These are phyloP conservation scores for Hypomecis atomaria DNA, from an alignment of 2,888 invertebrate species.

Conservation along the genomic window DNA sequence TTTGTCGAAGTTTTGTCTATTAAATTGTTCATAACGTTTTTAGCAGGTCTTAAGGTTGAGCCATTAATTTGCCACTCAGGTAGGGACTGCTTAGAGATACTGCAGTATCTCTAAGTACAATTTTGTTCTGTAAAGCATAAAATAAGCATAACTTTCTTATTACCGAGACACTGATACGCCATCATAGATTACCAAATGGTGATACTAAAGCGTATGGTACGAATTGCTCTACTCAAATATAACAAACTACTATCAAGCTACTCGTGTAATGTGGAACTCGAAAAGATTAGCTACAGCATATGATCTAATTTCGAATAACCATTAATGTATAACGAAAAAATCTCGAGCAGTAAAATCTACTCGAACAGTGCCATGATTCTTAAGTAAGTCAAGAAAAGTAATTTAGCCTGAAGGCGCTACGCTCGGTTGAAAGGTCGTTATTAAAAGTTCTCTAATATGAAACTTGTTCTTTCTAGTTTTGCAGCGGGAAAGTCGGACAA, in stretches of 20 bases:
- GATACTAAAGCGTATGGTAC: too few species aligned
- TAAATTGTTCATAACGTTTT: constrained; percentile 21
- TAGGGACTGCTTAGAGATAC: neutral
- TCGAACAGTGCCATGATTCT: constrained; percentile 1
- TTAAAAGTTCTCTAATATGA: constrained; percentile 34
- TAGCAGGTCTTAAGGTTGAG: constrained; percentile 11
- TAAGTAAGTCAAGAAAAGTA: constrained; percentile 10
- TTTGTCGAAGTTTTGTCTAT: neutral
- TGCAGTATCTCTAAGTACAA: neutral
- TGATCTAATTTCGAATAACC: too few species aligned
- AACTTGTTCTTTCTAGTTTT: constrained; percentile 86
- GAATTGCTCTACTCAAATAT: too few species aligned
- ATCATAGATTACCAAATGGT: neutral
- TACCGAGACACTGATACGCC: neutral
- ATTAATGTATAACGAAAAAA: too few species aligned
- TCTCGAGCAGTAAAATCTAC: neutral
- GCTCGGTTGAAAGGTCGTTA: constrained; percentile 16
- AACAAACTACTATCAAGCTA: too few species aligned
- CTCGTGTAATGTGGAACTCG: too few species aligned
- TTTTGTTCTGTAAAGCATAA: neutral
- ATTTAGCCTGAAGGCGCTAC: constrained; percentile 13
- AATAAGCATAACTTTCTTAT: neutral
- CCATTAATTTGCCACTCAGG: constrained; percentile 17
- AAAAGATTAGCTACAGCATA: too few species aligned
- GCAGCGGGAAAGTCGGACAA: constrained; percentile 96